A percentile compares a stretch with the other conserved stretches of the same genome.
These are phyloP conservation scores for Lacanobia wlatinum DNA, from an alignment of 2,888 invertebrate genomes.

Conservation along the genomic window DNA sequence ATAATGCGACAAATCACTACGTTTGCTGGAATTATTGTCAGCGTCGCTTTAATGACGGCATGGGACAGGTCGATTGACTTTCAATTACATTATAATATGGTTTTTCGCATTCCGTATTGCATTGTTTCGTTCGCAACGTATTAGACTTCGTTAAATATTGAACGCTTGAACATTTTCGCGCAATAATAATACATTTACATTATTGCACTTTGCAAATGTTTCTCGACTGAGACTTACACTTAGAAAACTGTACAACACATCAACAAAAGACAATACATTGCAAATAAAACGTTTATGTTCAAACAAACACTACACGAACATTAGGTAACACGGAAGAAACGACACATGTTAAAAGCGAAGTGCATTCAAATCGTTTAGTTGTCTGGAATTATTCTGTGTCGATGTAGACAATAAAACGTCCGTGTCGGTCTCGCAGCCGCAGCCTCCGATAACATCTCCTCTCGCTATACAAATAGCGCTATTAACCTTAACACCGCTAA, in stretches of 20 bases:
- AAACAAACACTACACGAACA: slow-evolving; percentile 13
- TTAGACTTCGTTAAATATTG: neutral
- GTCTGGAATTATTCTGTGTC: slow-evolving; percentile 69
- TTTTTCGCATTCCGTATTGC: slow-evolving; percentile 16
- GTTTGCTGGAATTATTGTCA: slow-evolving; percentile 39
- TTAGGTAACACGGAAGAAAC: slow-evolving; percentile 40
- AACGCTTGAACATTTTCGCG: neutral
- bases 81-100: slow-evolving; percentile 35
- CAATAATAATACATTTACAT: neutral
- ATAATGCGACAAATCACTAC: slow-evolving; percentile 35
- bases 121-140: slow-evolving; percentile 8
- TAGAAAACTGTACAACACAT: slow-evolving; percentile 14
- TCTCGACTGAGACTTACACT: neutral
- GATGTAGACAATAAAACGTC: slow-evolving; percentile 78
- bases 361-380: slow-evolving; percentile 64
- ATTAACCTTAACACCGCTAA: slow-evolving; percentile 87
- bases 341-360: slow-evolving; percentile 45
- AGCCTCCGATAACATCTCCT: slow-evolving; percentile 83
- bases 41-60: slow-evolving; percentile 21
- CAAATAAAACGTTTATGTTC: slow-evolving; percentile 19
- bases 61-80: slow-evolving; percentile 30
- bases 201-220: neutral
- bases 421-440: slow-evolving; percentile 73
- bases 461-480: slow-evolving; percentile 86
- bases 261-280: slow-evolving; percentile 15